phyloP scores from a whole-genome alignment of 2,888 invertebrate genomes.

The Ophion ellenae region DNA sequence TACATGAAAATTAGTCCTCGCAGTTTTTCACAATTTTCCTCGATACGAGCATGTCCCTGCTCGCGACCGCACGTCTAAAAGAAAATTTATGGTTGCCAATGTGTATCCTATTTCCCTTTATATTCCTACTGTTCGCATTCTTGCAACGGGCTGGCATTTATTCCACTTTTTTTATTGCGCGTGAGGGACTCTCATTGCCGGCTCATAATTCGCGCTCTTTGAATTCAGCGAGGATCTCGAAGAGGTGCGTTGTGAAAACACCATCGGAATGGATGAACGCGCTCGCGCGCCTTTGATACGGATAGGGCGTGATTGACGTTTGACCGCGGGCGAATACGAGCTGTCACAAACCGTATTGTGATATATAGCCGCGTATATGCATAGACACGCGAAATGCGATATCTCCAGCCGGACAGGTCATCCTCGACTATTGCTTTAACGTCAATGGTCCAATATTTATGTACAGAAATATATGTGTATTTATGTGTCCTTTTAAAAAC shows the following conservation, averaged over 20 bases:
- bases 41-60: neutral
- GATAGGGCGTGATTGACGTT: constrained; percentile 11
- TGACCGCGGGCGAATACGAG: neutral
- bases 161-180: neutral
- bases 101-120: neutral
- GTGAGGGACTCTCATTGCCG: neutral
- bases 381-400: neutral
- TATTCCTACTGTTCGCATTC: neutral
- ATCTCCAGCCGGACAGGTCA: neutral
- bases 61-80: neutral
- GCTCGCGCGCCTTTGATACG: neutral
- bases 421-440: constrained; percentile 4
- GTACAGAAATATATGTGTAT: neutral
- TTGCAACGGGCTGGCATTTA: neutral
- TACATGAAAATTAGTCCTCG: neutral
- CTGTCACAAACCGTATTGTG: constrained; percentile 16
- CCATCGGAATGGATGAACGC: neutral
- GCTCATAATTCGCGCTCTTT: neutral
- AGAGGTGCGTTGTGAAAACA: neutral
- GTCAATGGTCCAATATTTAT: neutral
- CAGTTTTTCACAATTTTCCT: neutral
- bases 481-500: neutral
- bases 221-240: neutral
- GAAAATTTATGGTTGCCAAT: neutral
- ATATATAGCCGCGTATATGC: neutral